Base-by-base conservation (phyloP, 2,888 invertebrate genomes). In the Polydrusus cervinus region DNA sequence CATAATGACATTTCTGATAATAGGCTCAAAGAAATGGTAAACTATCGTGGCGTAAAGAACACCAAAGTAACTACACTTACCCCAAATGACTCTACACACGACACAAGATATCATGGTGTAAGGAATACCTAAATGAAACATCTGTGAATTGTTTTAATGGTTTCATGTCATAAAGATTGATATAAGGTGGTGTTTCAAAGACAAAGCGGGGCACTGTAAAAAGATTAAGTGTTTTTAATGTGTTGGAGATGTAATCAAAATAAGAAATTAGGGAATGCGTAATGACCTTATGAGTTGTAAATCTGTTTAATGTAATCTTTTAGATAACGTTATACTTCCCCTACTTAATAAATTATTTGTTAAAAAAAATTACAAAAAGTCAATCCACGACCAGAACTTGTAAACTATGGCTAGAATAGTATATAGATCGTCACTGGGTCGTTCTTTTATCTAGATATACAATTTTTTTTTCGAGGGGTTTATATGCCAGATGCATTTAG, bases 121-220 rank as follows among this genome's bases (percentile, higher is more conserved):
- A 60, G 11, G 25, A 13, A 60, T 62, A 74, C 70, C 68, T 74
- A 74, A 74, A 70, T 60, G 45, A 18, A 74, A 70, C 74, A 74
- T 74, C 68, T 74, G 74, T 74, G 74, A 70, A 74, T 74, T 70
- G 65, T 67, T 70, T 70, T 74, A 74, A 66, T 65, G 60, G 34
- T 65, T 64, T 49, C 38, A 65, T 74, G 74, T 74, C 74, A 74
- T 74, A 74, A 74, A 74, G 69, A 74, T 55, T 70, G 70, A 64
- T 74, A 55, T 64, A 70, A 74, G 74, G 74, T 74, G 70, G 70
- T 65, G 43, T 74, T 74, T 70, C 74, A 74, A 70, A 74, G 70
- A 74, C 74, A 74, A 65, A 49, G 70, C 25, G 60, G 40, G 64
- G 57, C 30, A 68, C 65, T 74, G 70, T 74, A 55, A 65, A 34